These are phyloP conservation scores for Mycalesis mineus DNA, from an alignment of 2,888 invertebrate species.

Conservation along the genomic window DNA sequence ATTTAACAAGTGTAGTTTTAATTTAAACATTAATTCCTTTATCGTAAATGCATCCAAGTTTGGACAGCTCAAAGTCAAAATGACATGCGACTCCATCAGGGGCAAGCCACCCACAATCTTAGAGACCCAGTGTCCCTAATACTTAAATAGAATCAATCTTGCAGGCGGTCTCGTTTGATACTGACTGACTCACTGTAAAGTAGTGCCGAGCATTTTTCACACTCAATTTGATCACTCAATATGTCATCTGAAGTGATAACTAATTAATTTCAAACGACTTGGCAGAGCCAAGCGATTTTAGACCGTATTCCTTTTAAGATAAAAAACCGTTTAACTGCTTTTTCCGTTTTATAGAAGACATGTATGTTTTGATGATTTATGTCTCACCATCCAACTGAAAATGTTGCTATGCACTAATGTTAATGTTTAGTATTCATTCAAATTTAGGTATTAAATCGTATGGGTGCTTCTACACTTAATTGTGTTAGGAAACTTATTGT, in stretches of 20 bases:
- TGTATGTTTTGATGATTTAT: conserved; percentile 3
- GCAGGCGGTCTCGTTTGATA: conserved; percentile 8
- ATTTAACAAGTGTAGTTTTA: neutral
- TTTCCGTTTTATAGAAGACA: neutral
- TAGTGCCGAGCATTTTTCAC: conserved; percentile 20
- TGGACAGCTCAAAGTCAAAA: neutral
- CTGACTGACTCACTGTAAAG: conserved; percentile 10
- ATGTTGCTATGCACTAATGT: neutral
- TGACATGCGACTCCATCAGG: neutral
- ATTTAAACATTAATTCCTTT: neutral
- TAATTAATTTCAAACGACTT: conserved; percentile 19
- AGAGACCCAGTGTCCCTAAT: conserved; percentile 19
- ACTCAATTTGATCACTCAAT: conserved; percentile 24
- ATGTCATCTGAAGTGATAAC: conserved; percentile 21
- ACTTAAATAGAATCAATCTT: conserved; percentile 11
- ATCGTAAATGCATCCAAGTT: neutral
- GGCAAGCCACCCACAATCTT: conserved; percentile 11
- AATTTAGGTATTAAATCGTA: neutral
- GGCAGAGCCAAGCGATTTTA: neutral
- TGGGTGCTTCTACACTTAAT: neutral
- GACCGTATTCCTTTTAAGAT: conserved; percentile 14
- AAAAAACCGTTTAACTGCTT: neutral
- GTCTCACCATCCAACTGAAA: neutral
- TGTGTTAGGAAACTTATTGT: neutral
- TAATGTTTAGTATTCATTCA: neutral